These are phyloP conservation scores for Brachionus rubens DNA, from an alignment of 1,140 invertebrate species.

Conservation along the genomic window DNA sequence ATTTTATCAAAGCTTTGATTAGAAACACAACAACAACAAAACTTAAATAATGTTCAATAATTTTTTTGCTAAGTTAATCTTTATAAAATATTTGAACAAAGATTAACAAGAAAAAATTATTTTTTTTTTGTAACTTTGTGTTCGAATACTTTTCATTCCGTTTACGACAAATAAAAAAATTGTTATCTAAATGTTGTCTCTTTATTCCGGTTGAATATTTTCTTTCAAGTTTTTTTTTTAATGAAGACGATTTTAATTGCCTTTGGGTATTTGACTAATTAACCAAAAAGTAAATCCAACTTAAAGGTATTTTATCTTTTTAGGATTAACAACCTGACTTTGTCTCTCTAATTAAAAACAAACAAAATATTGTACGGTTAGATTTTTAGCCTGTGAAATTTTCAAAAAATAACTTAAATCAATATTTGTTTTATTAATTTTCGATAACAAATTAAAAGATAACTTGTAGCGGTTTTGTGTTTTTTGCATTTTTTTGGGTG, in stretches of 20 bases:
- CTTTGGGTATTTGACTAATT: not conserved
- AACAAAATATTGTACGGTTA: not conserved
- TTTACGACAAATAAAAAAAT: not conserved
- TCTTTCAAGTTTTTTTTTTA: too few species aligned
- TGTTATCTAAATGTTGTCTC: not conserved
- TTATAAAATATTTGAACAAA: too few species aligned
- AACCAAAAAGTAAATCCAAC: conserved; percentile 17
- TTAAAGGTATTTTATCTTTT: conserved; percentile 27
- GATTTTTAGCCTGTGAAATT: not conserved
- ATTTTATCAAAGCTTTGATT: too few species aligned
- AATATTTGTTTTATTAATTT: conserved; percentile 35
- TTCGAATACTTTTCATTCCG: too few species aligned
- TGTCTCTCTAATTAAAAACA: conserved; percentile 13
- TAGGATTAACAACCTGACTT: not conserved
- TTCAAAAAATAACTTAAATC: conserved; percentile 1
- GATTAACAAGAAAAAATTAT: too few species aligned
- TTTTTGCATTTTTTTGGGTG: not conserved
- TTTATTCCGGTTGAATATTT: too few species aligned
- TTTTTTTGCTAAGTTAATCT: too few species aligned
- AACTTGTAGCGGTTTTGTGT: conserved; percentile 6
- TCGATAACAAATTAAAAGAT: conserved; percentile 9
- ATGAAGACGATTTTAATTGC: conserved; percentile 23
- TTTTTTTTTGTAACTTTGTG: too few species aligned
- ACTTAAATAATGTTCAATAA: too few species aligned
- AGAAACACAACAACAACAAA: too few species aligned